These are phyloP conservation scores for Aurelia sp. DNA, from an alignment of 30 jellyfish, hydroid and myxozoan genomes.

Conservation along the genomic window DNA sequence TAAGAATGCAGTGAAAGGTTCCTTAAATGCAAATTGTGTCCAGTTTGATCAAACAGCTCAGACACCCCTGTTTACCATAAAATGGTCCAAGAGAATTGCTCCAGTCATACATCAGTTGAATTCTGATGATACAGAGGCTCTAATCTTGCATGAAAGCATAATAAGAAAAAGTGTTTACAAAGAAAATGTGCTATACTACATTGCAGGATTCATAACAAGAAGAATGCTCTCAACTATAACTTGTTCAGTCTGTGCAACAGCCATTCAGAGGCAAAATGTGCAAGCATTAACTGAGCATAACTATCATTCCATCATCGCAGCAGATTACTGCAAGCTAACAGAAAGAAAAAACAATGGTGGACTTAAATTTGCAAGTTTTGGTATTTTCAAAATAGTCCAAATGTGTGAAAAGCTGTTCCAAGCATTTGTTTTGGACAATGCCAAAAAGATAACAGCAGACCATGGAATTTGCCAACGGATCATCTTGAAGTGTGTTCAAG, in stretches of 20 bases:
- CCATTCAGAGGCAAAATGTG: neutral
- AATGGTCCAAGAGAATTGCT: slow-evolving; percentile 21
- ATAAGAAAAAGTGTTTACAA: neutral
- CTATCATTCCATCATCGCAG: neutral
- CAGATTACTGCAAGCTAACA: neutral
- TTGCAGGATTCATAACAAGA: slow-evolving; percentile 34
- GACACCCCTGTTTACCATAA: slow-evolving; percentile 33
- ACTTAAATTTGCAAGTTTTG: slow-evolving; percentile 21
- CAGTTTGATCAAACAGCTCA: slow-evolving; percentile 46
- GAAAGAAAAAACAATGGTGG: slow-evolving; percentile 36
- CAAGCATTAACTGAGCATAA: slow-evolving; percentile 13
- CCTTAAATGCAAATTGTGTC: slow-evolving; percentile 48
- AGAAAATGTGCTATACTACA: slow-evolving; percentile 45
- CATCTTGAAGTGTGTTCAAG: neutral
- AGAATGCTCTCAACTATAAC: neutral
- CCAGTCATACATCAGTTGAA: slow-evolving; percentile 12
- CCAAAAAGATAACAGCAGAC: slow-evolving; percentile 4
- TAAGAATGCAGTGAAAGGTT: slow-evolving; percentile 11
- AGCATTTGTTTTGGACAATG: slow-evolving; percentile 10
- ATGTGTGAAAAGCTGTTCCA: slow-evolving; percentile 34
- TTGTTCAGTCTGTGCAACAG: neutral
- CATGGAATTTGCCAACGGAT: slow-evolving; percentile 27
- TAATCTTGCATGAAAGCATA: neutral
- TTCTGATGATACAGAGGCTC: neutral
- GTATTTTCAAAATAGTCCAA: slow-evolving; percentile 34